Base-by-base conservation (phyloP, 1,140 invertebrate species). In the Lepidurus arcticus region DNA sequence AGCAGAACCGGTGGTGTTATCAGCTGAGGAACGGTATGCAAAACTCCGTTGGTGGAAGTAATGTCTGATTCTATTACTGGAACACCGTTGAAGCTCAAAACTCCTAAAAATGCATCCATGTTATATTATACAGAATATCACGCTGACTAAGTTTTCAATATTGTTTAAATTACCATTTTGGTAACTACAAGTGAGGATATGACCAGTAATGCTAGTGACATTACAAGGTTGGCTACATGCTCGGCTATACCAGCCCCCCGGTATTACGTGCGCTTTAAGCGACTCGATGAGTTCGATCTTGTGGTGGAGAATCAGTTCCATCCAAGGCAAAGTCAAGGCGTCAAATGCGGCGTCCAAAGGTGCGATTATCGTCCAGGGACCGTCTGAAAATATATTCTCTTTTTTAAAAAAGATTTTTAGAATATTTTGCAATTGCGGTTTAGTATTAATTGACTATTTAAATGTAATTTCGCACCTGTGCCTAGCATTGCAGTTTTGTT, bases 61-160 rank as follows among this genome's bases (percentile, higher is more conserved):
- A 79, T 79, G 73, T 79, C 78, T 16, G 73, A 44, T n/a, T 79
- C 44, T 44, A 79, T 78, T n/a, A 53, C 76, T 11, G 44, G 43
- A 3, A 76, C 45, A 13, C 76, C 76, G 11, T 76, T 76, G n/a
- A 76, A 76, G 13, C 34, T 45, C 43, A 76, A 75, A 75, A 75
- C 34, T 26, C 76, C 76, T 26, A n/a, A 21, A 21, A n/a, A 53
- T 44, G 9, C 11, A 10, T 44, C 11, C 7, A 76, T 16, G 1
- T 6, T 44, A 7, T 10, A 6, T 47, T 44, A 13, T 76, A 8
- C 26, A 43, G 21, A 47, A 45, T 44, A 6, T n/a, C 65, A 43
- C 1, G 24, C 24, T 74, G 11, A 42, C 21, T 73, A 3, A 13
- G n/a, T 75, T 75, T 10, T 1, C 1, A 75, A 75, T 75, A 26